These are phyloP conservation scores for Coracopsis vasa DNA, from an alignment of 2,113 vertebrate genomes.

Conservation along the genomic window DNA sequence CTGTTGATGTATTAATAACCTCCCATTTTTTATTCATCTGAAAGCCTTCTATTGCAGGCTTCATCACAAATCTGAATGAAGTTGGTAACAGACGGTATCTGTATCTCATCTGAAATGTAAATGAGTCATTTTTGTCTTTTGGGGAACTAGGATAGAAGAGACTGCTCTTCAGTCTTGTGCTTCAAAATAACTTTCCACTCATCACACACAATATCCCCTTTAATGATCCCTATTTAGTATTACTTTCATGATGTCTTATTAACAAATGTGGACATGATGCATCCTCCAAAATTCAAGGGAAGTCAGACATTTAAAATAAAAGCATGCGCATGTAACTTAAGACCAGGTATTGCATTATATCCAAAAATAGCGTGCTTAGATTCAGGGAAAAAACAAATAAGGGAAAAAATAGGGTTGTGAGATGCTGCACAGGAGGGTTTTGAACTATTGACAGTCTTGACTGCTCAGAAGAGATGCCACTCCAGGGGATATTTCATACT, in stretches of 20 bases:
- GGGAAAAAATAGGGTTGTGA: neutral
- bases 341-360: neutral
- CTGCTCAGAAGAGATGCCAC: neutral
- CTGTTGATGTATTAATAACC: neutral
- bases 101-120: constrained; percentile 41
- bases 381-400: neutral
- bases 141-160: constrained; percentile 11
- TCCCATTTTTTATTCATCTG: neutral
- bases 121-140: constrained; percentile 45
- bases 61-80: constrained; percentile 31
- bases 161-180: constrained; percentile 18
- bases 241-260: constrained; percentile 4
- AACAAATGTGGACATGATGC: neutral
- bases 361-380: neutral
- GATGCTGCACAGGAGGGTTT: neutral
- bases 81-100: constrained; percentile 24
- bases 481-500: neutral
- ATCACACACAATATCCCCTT: neutral
- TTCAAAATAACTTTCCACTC: constrained; percentile 41
- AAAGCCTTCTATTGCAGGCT: neutral
- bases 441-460: neutral
- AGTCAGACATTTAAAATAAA: neutral
- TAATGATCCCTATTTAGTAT: neutral
- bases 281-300: neutral
- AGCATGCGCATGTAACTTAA: accelerated